A percentile compares a stretch with the other conserved stretches of the same genome.
Conservation (phyloP, 2,888 invertebrate species). For the Thereva nobilitata region DNA sequence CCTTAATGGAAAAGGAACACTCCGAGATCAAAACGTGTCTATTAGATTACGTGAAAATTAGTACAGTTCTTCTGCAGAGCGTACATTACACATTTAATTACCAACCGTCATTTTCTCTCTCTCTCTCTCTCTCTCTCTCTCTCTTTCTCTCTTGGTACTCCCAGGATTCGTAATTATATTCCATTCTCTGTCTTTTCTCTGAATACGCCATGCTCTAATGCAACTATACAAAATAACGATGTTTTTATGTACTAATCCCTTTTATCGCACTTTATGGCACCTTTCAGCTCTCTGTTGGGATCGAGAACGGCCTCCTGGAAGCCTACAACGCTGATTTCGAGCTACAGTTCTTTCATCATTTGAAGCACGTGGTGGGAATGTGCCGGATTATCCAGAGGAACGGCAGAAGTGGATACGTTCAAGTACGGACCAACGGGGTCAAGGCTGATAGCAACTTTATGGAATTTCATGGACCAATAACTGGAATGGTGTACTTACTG, state of each 20-base stretch:
- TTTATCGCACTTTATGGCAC: conserved; percentile 10
- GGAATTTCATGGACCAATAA: conserved; percentile 62
- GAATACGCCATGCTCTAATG: no score
- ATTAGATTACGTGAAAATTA: no score
- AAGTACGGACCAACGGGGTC: conserved; percentile 48
- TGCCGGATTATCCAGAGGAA: conserved; percentile 55
- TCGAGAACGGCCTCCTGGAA: conserved; percentile 71
- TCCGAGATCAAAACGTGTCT: no score
- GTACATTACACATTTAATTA: no score
- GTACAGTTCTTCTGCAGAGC: no score
- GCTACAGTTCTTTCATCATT: conserved; percentile 67
- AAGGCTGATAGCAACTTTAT: conserved; percentile 52
- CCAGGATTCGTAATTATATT: no score
- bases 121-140: no score
- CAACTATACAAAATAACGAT: no score
- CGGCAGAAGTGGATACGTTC: conserved; percentile 52
- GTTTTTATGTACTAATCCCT: not conserved
- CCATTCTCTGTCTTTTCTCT: no score
- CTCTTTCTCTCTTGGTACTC: no score
- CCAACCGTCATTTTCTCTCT: no score
- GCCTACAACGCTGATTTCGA: conserved; percentile 74
- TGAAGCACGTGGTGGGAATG: conserved; percentile 65
- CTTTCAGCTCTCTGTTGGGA: conserved; percentile 71
- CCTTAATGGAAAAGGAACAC: no score
- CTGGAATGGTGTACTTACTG: conserved; percentile 73